Percentiles rank a stretch among this genome's conserved stretches.
These are phyloP conservation scores for Chrysocyon brachyurus DNA, from an alignment of 2,797 vertebrate species.

Conservation along the genomic window DNA sequence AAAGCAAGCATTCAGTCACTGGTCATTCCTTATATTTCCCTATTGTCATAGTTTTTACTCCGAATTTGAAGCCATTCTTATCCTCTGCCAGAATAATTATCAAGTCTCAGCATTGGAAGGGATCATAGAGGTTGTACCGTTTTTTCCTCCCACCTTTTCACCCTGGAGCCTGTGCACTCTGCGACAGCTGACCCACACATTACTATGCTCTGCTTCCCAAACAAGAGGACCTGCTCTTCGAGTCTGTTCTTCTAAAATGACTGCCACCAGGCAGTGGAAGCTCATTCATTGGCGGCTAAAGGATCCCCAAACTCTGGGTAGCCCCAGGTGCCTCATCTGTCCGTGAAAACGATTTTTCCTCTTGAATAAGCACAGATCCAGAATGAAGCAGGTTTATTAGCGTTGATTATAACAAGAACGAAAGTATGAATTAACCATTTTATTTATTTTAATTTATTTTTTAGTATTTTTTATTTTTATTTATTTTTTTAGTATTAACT, in stretches of 20 bases:
- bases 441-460: neutral
- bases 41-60: neutral
- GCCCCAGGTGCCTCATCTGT: neutral
- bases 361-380: neutral
- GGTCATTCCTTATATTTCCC: neutral
- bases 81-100: neutral
- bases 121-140: neutral
- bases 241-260: neutral
- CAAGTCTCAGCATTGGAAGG: neutral
- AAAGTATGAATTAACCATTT: neutral
- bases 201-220: neutral
- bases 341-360: neutral
- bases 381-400: neutral
- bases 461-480: neutral
- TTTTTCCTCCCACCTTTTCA: neutral
- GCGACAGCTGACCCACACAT: neutral
- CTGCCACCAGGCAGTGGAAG: neutral
- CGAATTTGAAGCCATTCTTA: neutral
- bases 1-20: too few species aligned
- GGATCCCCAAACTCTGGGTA: neutral
- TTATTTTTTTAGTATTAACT: neutral
- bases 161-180: neutral
- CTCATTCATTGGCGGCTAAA: neutral
- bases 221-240: neutral
- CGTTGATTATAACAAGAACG: neutral